Percentiles rank a stretch among this genome's conserved stretches.
Evolutionary conservation across 2,113 vertebrate genomes (phyloP).

Genomic region (Rousettus leschenaultii): DNA sequence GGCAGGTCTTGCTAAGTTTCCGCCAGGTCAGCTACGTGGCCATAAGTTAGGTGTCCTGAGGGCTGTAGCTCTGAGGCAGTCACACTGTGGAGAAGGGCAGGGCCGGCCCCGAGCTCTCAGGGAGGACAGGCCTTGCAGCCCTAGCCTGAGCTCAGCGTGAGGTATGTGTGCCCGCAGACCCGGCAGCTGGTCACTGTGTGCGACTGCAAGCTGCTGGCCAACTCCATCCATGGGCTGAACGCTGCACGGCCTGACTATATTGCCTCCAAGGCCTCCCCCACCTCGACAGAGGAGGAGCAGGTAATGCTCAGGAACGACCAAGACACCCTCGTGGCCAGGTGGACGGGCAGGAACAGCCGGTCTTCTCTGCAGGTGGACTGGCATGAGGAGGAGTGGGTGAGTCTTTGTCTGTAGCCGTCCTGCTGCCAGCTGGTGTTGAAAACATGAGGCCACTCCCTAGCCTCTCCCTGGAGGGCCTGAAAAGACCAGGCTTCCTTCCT

Average conservation of each 20-base stretch:
- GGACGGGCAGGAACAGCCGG: constrained; percentile 92
- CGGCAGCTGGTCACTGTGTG: constrained; percentile 96
- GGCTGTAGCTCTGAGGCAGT: background rate
- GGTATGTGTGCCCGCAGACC: constrained; percentile 82
- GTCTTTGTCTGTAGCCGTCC: constrained; percentile 32
- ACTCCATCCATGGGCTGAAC: constrained; percentile 94
- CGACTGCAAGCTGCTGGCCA: constrained; percentile 95
- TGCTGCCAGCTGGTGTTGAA: background rate
- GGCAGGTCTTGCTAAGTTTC: background rate
- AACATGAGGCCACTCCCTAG: background rate
- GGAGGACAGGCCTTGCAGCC: background rate
- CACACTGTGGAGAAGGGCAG: background rate
- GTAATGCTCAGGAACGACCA: constrained; percentile 97
- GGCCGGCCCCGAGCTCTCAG: background rate
- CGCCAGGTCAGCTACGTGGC: accelerated
- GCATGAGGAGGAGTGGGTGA: constrained; percentile 98
- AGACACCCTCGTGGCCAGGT: constrained; percentile 95
- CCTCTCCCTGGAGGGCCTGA: background rate
- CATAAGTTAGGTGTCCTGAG: background rate
- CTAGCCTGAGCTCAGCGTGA: background rate
- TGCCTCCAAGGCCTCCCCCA: constrained; percentile 95
- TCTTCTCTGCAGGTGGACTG: constrained; percentile 93
- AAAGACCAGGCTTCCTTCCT: background rate
- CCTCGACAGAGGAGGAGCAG: constrained; percentile 92
- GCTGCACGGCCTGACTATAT: constrained; percentile 96